A percentile compares a stretch with the other conserved stretches of the same genome.
Conservation (phyloP, 1,140 invertebrate genomes). For the Ips typographus region DNA sequence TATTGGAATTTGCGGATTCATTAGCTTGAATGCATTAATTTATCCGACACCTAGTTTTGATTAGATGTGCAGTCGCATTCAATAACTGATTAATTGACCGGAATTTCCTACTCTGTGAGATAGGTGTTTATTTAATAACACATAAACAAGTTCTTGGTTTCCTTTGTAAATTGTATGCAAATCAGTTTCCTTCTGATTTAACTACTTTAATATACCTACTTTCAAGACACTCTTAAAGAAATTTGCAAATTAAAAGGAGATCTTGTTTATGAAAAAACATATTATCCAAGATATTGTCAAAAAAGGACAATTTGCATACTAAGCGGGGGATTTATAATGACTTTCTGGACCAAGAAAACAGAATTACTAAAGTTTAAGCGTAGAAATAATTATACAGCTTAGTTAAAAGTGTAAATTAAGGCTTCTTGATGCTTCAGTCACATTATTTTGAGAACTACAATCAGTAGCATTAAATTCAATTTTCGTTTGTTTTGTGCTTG, state of each 20-base stretch:
- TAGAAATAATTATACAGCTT: slow-evolving; percentile 4
- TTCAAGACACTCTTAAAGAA: background rate
- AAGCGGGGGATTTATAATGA: slow-evolving; percentile 12
- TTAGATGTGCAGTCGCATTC: too few species aligned
- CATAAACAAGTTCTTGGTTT: too few species aligned
- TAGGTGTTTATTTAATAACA: too few species aligned
- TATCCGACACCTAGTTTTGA: background rate
- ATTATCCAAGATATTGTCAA: slow-evolving; percentile 13
- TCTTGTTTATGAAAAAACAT: background rate
- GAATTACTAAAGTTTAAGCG: slow-evolving; percentile 14
- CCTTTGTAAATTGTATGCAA: too few species aligned
- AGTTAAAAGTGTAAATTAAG: slow-evolving; percentile 7
- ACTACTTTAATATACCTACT: too few species aligned
- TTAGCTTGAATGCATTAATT: slow-evolving; percentile 2
- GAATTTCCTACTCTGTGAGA: too few species aligned
- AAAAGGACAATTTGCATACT: slow-evolving; percentile 14
- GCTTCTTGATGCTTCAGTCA: background rate
- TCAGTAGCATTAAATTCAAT: background rate
- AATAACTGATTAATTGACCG: too few species aligned
- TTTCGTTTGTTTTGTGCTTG: too few species aligned
- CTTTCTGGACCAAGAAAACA: background rate
- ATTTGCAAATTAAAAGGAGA: slow-evolving; percentile 1
- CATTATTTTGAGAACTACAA: background rate
- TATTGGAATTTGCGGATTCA: slow-evolving; percentile 1
- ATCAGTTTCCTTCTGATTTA: too few species aligned